Evolutionary conservation across 2,888 invertebrate species (phyloP).

Genomic region (Drosophila sordidula): DNA sequence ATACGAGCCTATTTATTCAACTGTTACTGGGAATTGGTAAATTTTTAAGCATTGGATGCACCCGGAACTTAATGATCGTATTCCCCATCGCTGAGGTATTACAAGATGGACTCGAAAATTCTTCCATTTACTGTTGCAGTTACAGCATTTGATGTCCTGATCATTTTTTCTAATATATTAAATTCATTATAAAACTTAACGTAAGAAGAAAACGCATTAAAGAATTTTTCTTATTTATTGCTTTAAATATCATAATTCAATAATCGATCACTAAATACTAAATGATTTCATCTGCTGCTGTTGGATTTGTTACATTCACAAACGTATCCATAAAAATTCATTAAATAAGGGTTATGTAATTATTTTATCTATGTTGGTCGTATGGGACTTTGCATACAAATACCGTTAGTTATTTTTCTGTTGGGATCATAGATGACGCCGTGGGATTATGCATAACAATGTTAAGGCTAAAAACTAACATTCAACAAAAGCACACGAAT

Average conservation of each 20-base stretch:
- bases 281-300: constrained; percentile 47
- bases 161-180: too few relatives aligned
- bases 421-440: constrained; percentile 36
- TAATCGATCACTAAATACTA: constrained; percentile 58
- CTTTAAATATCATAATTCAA: constrained; percentile 56
- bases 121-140: too few relatives aligned
- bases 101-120: too few relatives aligned
- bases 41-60: too few relatives aligned
- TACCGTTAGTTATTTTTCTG: constrained; percentile 49
- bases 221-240: constrained; percentile 53
- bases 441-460: constrained; percentile 58
- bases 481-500: constrained; percentile 66
- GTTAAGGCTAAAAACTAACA: constrained; percentile 49
- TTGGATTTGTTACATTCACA: constrained; percentile 21
- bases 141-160: too few relatives aligned
- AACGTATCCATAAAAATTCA: constrained; percentile 29
- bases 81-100: neutral
- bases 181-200: neutral
- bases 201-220: constrained; percentile 14
- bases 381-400: constrained; percentile 54
- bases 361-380: constrained; percentile 42
- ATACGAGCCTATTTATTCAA: constrained; percentile 19
- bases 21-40: neutral
- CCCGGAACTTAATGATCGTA: too few relatives aligned
- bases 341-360: constrained; percentile 21